Evolutionary conservation across 2,888 invertebrate genomes (phyloP).

Genomic region (Caenorhabditis macrosperma): DNA sequence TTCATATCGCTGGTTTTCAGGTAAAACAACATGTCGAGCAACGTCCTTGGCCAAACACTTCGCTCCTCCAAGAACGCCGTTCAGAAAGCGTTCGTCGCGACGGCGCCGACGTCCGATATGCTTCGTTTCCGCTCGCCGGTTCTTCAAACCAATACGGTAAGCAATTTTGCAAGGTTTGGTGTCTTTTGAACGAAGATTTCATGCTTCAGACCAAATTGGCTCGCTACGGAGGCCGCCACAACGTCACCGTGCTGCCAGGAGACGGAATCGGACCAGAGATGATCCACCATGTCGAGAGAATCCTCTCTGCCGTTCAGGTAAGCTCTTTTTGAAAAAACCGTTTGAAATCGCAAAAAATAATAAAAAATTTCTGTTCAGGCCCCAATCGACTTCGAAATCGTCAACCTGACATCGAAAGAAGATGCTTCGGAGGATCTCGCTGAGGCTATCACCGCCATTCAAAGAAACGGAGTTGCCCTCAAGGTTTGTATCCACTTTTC

Average conservation of each 20-base stretch:
- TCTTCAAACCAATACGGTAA: conserved; percentile 61
- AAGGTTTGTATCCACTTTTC: conserved; percentile 82
- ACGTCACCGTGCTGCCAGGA: conserved; percentile 95
- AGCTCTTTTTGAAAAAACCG: neutral
- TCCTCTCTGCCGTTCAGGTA: conserved; percentile 83
- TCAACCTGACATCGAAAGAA: conserved; percentile 86
- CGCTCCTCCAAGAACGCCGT: conserved; percentile 50
- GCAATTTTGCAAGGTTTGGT: neutral
- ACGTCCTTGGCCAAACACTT: conserved; percentile 53
- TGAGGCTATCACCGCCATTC: conserved; percentile 94
- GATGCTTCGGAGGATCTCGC: conserved; percentile 90
- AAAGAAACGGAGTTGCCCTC: conserved; percentile 94
- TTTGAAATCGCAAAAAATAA: neutral
- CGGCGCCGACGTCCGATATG: conserved; percentile 65
- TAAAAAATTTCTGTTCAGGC: conserved; percentile 85
- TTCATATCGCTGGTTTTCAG: too few relatives aligned
- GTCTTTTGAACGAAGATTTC: neutral
- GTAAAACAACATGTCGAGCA: conserved; percentile 53
- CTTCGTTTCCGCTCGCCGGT: conserved; percentile 69
- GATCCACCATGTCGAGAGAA: conserved; percentile 92
- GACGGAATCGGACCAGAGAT: conserved; percentile 98
- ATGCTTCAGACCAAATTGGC: conserved; percentile 67
- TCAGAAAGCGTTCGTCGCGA: conserved; percentile 54
- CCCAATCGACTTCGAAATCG: conserved; percentile 95
- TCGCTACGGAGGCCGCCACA: conserved; percentile 95